Conservation (phyloP, 2,113 vertebrate species). For the Pangasianodon gigas region DNA sequence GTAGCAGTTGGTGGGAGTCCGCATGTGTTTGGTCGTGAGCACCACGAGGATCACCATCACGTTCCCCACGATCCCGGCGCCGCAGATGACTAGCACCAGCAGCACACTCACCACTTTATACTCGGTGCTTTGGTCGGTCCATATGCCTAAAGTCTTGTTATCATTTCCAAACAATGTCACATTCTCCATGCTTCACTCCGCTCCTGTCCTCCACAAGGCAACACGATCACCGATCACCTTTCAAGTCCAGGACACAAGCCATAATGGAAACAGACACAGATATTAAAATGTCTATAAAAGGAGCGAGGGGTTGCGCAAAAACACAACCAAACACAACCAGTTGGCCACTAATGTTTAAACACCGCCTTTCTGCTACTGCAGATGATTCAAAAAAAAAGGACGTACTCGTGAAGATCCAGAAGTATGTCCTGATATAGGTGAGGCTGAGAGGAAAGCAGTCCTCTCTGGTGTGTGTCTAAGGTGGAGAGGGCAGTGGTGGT, state of each 20-base stretch:
- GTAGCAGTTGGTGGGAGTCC: conserved; percentile 97
- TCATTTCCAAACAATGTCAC: conserved; percentile 69
- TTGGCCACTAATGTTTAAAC: neutral
- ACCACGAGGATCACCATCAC: conserved; percentile 97
- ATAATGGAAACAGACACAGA: neutral
- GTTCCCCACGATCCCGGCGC: conserved; percentile 91
- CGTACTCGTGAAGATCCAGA: neutral
- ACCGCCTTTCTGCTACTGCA: neutral
- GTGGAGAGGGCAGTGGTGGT: conserved; percentile 31
- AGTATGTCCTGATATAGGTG: conserved; percentile 5
- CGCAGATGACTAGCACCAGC: conserved; percentile 87
- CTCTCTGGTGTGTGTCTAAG: conserved; percentile 20
- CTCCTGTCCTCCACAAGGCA: neutral
- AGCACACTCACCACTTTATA: conserved; percentile 88
- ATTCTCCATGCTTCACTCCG: conserved; percentile 73
- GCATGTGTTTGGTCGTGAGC: conserved; percentile 95
- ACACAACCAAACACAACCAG: neutral
- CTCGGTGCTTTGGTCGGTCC: conserved; percentile 76
- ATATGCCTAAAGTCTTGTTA: conserved; percentile 78
- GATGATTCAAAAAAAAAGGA: neutral
- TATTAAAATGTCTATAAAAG: neutral
- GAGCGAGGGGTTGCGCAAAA: neutral
- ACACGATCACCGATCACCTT: conserved; percentile 9
- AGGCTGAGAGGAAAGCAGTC: neutral
- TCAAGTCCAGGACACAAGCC: neutral